Conservation (phyloP, 1,140 invertebrate species). For the Drosophila lacteicornis region DNA sequence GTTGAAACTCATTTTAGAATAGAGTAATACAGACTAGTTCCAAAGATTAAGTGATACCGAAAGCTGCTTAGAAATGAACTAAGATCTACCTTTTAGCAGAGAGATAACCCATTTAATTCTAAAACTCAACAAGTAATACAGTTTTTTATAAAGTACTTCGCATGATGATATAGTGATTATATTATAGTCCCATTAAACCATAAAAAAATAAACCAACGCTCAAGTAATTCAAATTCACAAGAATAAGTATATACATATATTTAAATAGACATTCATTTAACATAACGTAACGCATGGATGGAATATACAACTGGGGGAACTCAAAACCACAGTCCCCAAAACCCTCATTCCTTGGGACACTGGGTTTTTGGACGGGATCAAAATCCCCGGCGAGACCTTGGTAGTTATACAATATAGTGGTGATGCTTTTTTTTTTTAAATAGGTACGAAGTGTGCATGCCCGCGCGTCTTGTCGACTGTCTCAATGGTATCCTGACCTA, state of each 20-base stretch:
- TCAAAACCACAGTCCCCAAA: conserved; percentile 23
- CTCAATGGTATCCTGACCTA: conserved; percentile 74
- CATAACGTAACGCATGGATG: conserved; percentile 58
- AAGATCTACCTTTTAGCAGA: too few species aligned
- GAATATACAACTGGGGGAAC: conserved; percentile 43
- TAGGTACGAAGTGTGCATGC: conserved; percentile 61
- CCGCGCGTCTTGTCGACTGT: conserved; percentile 66
- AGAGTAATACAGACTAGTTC: too few species aligned
- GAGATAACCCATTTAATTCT: too few species aligned
- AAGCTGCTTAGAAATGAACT: too few species aligned
- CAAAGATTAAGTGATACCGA: too few species aligned
- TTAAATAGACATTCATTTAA: conserved; percentile 66
- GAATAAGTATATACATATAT: conserved; percentile 60
- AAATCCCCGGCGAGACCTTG: conserved; percentile 20
- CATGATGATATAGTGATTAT: too few species aligned
- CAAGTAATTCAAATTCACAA: conserved; percentile 32
- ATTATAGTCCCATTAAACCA: background rate
- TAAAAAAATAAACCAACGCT: background rate
- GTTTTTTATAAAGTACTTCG: too few species aligned
- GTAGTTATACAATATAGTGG: conserved; percentile 60
- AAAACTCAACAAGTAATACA: too few species aligned
- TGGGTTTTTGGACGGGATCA: conserved; percentile 3
- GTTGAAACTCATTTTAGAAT: too few species aligned
- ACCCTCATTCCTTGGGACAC: background rate
- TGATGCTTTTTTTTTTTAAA: conserved; percentile 43